Conservation (phyloP, 2,113 vertebrate genomes). For the Callospermophilus lateralis region DNA sequence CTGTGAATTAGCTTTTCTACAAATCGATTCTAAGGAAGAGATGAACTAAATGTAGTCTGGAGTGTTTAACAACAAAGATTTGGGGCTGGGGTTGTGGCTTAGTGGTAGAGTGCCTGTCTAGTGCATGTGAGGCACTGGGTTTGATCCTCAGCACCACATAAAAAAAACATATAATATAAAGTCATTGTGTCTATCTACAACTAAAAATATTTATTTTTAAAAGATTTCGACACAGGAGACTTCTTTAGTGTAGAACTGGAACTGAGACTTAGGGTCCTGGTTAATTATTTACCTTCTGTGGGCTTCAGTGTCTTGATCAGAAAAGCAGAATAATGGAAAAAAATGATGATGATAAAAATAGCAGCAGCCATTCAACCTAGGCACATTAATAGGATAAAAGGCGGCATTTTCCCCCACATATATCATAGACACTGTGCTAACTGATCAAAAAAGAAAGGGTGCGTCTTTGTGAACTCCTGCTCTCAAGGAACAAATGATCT, state of each 20-base stretch:
- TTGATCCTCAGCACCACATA: no score
- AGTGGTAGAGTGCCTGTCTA: no score
- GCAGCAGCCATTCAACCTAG: neutral
- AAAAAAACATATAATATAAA: no score
- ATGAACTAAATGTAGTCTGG: neutral
- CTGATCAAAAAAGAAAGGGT: neutral
- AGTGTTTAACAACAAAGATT: neutral
- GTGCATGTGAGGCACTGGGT: no score
- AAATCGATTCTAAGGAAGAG: neutral
- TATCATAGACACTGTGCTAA: neutral
- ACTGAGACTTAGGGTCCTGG: neutral
- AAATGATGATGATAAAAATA: neutral
- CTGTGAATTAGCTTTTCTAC: neutral
- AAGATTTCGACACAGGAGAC: neutral
- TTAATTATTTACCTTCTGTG: neutral
- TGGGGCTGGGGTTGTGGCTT: no score
- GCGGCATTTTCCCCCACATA: neutral
- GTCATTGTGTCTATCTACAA: no score
- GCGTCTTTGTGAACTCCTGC: neutral
- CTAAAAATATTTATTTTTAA: no score
- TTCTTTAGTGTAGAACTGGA: neutral
- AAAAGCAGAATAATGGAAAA: conserved; percentile 23
- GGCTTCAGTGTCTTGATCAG: neutral
- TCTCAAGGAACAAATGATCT: neutral
- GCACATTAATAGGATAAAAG: neutral